These are phyloP conservation scores for Pygoscelis adeliae DNA, from an alignment of 2,113 vertebrate genomes.

Conservation along the genomic window DNA sequence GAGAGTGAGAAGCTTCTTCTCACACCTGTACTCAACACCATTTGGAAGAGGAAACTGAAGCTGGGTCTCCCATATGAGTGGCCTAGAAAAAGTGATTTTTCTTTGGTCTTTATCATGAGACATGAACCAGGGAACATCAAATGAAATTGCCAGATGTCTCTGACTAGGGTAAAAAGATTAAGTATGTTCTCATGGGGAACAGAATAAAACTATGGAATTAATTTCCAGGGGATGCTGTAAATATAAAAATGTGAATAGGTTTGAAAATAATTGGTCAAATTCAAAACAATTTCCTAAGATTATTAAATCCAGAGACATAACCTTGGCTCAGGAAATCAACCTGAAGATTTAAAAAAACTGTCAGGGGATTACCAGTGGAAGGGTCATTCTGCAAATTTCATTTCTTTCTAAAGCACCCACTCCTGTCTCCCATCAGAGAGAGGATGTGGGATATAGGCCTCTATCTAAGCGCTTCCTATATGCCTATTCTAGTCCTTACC, in stretches of 20 bases:
- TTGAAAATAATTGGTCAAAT: background rate
- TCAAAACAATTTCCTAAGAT: background rate
- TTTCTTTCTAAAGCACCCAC: background rate
- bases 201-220: background rate
- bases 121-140: background rate
- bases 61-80: background rate
- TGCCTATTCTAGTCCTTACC: background rate
- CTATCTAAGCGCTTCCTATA: background rate
- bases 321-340: background rate
- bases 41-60: background rate
- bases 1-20: background rate
- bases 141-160: background rate
- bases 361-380: background rate
- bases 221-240: background rate
- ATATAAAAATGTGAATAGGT: background rate
- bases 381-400: accelerated
- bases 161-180: background rate
- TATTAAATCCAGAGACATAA: background rate
- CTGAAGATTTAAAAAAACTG: background rate
- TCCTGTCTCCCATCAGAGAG: background rate
- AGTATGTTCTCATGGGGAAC: background rate
- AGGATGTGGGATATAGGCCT: background rate
- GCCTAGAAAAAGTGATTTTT: background rate
- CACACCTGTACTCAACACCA: background rate
- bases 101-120: background rate